Evolutionary conservation across 2,888 invertebrate species (phyloP), one percentile per base, ranked within the genome.

Genomic region (Epinotia ramella): DNA sequence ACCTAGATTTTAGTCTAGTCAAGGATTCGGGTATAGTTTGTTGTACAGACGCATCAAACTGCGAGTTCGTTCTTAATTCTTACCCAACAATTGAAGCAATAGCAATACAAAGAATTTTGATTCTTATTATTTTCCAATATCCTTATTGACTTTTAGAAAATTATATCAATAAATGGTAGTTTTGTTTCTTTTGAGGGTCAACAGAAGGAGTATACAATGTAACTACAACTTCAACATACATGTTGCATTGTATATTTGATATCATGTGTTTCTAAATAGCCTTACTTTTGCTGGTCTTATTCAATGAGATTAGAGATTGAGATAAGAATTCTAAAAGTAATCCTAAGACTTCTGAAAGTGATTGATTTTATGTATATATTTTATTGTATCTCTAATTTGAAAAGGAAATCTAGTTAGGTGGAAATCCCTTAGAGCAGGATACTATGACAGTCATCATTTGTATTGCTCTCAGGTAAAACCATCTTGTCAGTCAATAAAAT

Each of bases 1-100:
- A 76, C 76, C 76, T 73, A 76, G 73, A 76, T 76, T 73, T 57
- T 44, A 24, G 66, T 76, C 24, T 63, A 73, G 16, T 73, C 76
- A 76, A 76, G 76, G 76, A 76, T 76, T 73, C 68, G 46, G 68
- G 40, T 59, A 28, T 64, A 56, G 44, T 72, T 76, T 46, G 33
- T 72, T 56, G 62, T 67, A 44, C 66, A 56, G 67, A 57, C n/a
- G 46, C 57, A 72, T 46, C 33, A 16, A 62, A 57, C 33, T 49
- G 46, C 18, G 57, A 76, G 46, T 62, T 72, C 63, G 67, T 56
- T 33, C 33, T 7, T 33, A 33, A 76, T 67, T 56, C 56, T 56
- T 67, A 28, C 20, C 20, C 57, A 64, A 18, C 60, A 65, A 60
- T 56, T 24, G 65, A 60, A 40, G 24, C 60, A 60, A 49, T 69